Evolutionary conservation across 1,140 invertebrate genomes (phyloP), one percentile per base, ranked within the genome.

Genomic region (Sweltsa coloradensis): DNA sequence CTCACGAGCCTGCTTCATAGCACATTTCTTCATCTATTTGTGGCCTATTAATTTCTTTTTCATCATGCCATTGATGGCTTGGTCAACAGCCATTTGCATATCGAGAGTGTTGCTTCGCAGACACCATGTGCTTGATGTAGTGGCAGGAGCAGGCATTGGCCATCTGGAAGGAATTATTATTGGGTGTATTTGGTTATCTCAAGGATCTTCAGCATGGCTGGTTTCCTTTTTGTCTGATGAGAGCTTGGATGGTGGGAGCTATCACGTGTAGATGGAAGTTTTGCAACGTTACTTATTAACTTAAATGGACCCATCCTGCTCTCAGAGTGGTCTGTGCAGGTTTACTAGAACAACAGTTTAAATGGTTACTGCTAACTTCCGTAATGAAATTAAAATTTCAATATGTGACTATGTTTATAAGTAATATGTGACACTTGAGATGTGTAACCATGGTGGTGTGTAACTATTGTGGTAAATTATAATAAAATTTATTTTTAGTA

Each of bases 111-210:
- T 93, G 2, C 64, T 90, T 47, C 76, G 78, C 41, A 73, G 91
- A 49, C 95, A 98, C 67, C 83, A 91, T 63, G 60, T 97, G 21
- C 61, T 90, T 5, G 95, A 98, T 70, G 78, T 97, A 3, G 9
- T 79, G 2, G 79, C 69, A 39, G 95, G 95, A 18, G 58, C 77
- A 26, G 16, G 76, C 2, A 63, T 95, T 29, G 92, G 92, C 1
- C 60, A 86, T n/a, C 19, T 81, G 1, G 79, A 90, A 64, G 83
- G 78, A 44, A 50, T 77, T 1, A 51, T 89, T 1, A 60, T 90
- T 36, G 62, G 66, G 27, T 42, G 79, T 0, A 58, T 90, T 6
- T 91, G 85, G 78, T 57, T 91, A 7, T 67, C 70, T 21, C 58
- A 70, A 34, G 55, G 64, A 11, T 70, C 70, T 2, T 67, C 72